These are phyloP conservation scores for Galerucella pusilla DNA, from an alignment of 2,888 invertebrate genomes.

Conservation along the genomic window DNA sequence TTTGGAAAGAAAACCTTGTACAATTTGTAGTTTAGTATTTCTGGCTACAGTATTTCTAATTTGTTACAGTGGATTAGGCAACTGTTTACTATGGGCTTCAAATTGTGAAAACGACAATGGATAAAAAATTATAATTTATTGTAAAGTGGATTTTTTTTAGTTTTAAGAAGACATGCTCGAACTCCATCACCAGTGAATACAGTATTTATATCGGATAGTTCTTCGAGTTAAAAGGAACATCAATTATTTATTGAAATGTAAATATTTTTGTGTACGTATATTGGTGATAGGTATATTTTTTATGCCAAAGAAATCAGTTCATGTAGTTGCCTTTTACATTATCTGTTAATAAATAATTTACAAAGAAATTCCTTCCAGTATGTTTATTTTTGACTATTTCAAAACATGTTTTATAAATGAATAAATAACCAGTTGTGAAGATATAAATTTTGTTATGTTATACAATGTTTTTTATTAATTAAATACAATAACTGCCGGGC, in stretches of 20 bases:
- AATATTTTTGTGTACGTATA: conserved; percentile 45
- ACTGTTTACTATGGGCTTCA: conserved; percentile 91
- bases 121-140: conserved; percentile 45
- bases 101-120: conserved; percentile 77
- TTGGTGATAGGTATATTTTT: conserved; percentile 36
- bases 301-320: conserved; percentile 43
- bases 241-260: conserved; percentile 44
- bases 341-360: conserved; percentile 32
- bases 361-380: background rate
- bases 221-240: conserved; percentile 28
- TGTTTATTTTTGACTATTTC: background rate
- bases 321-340: conserved; percentile 38
- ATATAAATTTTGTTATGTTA: background rate
- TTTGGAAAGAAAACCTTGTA: conserved; percentile 96
- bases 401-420: background rate
- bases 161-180: conserved; percentile 36
- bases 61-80: conserved; percentile 96
- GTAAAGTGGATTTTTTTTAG: conserved; percentile 28
- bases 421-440: background rate
- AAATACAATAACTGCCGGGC: background rate
- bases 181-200: conserved; percentile 31
- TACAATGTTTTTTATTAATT: background rate
- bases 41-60: conserved; percentile 91
- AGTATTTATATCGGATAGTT: conserved; percentile 34
- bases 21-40: conserved; percentile 96